phyloP scores from a whole-genome alignment of 1,140 invertebrate species.

The Subanguina moxae region DNA sequence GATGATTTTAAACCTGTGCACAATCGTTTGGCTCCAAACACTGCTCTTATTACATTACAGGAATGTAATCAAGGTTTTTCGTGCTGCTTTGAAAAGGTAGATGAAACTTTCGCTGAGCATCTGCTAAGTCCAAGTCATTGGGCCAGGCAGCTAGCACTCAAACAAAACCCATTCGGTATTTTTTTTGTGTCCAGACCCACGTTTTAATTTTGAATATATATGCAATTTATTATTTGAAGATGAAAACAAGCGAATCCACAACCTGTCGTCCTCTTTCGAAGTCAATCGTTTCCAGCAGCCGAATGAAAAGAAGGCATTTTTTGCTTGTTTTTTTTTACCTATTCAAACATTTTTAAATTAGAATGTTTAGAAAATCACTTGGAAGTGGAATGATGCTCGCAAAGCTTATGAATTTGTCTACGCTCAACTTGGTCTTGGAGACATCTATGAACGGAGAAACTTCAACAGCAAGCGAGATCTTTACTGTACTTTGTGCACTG shows the following conservation, averaged over 20 bases:
- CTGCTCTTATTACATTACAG: conserved; percentile 21
- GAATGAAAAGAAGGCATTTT: conserved; percentile 19
- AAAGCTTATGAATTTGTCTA: conserved; percentile 27
- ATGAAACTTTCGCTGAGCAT: conserved; percentile 19
- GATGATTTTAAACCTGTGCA: too few relatives aligned
- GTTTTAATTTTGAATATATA: neutral
- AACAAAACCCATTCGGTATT: conserved; percentile 29
- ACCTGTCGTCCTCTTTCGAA: conserved; percentile 17
- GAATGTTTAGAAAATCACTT: conserved; percentile 32
- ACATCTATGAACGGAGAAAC: conserved; percentile 19
- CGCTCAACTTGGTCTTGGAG: conserved; percentile 22
- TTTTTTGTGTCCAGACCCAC: conserved; percentile 2
- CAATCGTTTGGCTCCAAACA: too few relatives aligned
- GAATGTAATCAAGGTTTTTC: conserved; percentile 29
- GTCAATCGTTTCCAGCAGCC: conserved; percentile 20
- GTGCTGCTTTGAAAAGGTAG: conserved; percentile 15
- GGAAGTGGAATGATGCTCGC: conserved; percentile 35
- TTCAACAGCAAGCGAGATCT: conserved; percentile 19
- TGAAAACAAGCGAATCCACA: conserved; percentile 20
- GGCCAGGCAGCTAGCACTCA: conserved; percentile 6
- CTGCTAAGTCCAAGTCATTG: conserved; percentile 24
- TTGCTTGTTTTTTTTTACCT: neutral
- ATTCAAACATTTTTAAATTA: conserved; percentile 1
- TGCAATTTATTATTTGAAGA: conserved; percentile 18
- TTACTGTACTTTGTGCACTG: conserved; percentile 26